phyloP scores from a whole-genome alignment of 2,888 invertebrate genomes.

The Polyommatus iphigenia region DNA sequence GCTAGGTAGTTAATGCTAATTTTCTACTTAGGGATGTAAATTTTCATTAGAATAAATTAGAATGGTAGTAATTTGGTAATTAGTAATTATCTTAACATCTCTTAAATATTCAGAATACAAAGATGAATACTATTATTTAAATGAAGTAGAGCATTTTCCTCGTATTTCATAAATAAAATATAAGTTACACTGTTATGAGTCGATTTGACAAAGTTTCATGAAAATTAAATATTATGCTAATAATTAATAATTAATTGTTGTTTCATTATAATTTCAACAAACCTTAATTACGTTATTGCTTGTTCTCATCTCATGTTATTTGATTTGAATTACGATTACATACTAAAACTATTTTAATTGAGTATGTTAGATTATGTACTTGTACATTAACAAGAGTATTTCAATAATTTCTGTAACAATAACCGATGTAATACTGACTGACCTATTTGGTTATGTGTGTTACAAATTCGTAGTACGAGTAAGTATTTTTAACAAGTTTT shows the following conservation, averaged over 20 bases:
- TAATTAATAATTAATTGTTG: not conserved
- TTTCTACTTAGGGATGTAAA: not conserved
- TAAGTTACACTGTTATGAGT: not conserved
- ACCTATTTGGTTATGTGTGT: conserved; percentile 24
- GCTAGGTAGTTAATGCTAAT: not conserved
- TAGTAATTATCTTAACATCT: conserved; percentile 1
- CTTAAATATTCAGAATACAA: not conserved
- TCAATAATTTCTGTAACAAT: conserved; percentile 23
- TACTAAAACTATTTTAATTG: conserved; percentile 6
- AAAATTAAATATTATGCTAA: not conserved
- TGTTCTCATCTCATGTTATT: not conserved
- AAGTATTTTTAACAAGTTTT: conserved; percentile 6
- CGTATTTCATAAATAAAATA: not conserved
- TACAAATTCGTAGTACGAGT: conserved; percentile 10
- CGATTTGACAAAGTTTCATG: not conserved
- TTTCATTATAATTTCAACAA: not conserved
- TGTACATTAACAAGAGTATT: conserved; percentile 18
- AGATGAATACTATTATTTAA: not conserved
- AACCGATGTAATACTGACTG: conserved; percentile 32
- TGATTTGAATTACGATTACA: not conserved
- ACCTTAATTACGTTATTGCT: not conserved
- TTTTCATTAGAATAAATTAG: conserved; percentile 21
- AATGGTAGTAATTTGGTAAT: not conserved
- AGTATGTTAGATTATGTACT: not conserved
- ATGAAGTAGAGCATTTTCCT: not conserved